Percentiles rank a stretch among this genome's conserved stretches.
Conservation (phyloP, 2,888 invertebrate species). For the Volucella inflata region DNA sequence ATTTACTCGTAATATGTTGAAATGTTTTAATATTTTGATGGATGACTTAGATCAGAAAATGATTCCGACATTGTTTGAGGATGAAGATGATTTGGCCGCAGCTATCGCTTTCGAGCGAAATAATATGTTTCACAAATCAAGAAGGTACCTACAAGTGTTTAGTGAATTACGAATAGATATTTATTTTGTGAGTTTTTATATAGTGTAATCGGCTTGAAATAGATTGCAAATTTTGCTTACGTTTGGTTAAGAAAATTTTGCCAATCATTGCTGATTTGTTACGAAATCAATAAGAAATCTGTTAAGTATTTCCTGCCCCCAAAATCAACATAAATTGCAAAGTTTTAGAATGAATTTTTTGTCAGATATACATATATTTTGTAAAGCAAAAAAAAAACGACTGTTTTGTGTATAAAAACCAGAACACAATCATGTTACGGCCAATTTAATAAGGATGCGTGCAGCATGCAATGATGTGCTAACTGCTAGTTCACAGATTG, state of each 20-base stretch:
- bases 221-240: not conserved
- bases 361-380: too few species aligned
- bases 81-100: constrained; percentile 82
- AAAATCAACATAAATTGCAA: too few species aligned
- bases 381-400: too few species aligned
- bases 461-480: constrained; percentile 15
- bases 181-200: not conserved
- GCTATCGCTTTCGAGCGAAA: constrained; percentile 82
- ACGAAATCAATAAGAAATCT: too few species aligned
- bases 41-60: constrained; percentile 77
- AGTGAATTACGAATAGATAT: not conserved
- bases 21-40: constrained; percentile 49
- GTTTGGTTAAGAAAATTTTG: too few species aligned
- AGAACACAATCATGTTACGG: not conserved
- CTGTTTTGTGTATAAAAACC: not conserved
- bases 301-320: too few species aligned
- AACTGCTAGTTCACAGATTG: not conserved
- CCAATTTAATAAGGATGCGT: constrained; percentile 23
- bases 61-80: constrained; percentile 82
- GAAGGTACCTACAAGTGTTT: constrained; percentile 78
- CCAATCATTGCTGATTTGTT: too few species aligned
- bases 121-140: constrained; percentile 82
- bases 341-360: not conserved
- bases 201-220: not conserved
- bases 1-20: constrained; percentile 23